Percentiles rank a stretch among this genome's conserved stretches.
Conservation (phyloP, 2,797 vertebrate species). For the Cirrhinus mrigala region DNA sequence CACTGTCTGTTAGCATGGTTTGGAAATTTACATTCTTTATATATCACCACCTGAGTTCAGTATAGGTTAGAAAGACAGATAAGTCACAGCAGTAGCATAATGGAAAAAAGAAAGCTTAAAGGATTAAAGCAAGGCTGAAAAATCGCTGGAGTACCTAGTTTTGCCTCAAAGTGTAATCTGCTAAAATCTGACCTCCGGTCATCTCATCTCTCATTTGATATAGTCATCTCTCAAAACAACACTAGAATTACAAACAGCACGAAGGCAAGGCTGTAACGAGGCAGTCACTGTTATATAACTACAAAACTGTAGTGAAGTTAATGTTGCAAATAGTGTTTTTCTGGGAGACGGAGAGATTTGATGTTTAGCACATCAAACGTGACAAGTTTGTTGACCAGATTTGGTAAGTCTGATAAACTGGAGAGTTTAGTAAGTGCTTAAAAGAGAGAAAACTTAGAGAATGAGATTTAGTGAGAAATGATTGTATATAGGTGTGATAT, state of each 20-base stretch:
- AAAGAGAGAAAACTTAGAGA: not conserved
- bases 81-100: conserved; percentile 61
- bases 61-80: not conserved
- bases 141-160: conserved; percentile 73
- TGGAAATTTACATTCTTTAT: not conserved
- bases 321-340: not conserved
- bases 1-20: not conserved
- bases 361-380: too few species aligned
- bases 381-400: not conserved
- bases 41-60: not conserved
- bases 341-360: not conserved
- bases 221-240: conserved; percentile 56
- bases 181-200: conserved; percentile 66
- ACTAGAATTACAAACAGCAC: not conserved
- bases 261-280: not conserved
- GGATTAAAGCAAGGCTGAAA: conserved; percentile 72
- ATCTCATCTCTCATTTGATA: conserved; percentile 61
- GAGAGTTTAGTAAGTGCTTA: not conserved
- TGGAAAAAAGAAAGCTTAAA: conserved; percentile 66
- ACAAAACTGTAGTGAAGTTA: not conserved
- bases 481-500: not conserved
- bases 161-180: conserved; percentile 73
- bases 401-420: not conserved
- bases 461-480: not conserved
- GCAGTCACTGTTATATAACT: conserved; percentile 16